Percentiles rank a stretch among this genome's conserved stretches.
Evolutionary conservation across 2,888 invertebrate genomes (phyloP).

Genomic region (Mesoligia furuncula): DNA sequence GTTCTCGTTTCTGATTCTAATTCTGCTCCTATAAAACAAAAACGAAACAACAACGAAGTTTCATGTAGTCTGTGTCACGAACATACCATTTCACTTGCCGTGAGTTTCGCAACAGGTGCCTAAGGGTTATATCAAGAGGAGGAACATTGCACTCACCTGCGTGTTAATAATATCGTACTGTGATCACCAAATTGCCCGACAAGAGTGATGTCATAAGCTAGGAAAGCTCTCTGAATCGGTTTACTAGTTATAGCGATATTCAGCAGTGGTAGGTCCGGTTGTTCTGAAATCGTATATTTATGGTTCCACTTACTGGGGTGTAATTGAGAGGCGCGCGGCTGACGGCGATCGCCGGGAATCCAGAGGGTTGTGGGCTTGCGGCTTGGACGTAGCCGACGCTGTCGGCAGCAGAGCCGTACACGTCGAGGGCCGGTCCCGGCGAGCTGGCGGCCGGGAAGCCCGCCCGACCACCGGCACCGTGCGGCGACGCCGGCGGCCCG

Average conservation of each 20-base stretch:
- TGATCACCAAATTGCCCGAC: slow-evolving; percentile 26
- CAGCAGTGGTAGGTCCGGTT: neutral
- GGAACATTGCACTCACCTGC: slow-evolving; percentile 25
- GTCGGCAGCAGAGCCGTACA: slow-evolving; percentile 97
- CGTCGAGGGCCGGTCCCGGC: slow-evolving; percentile 97
- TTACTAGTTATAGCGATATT: neutral
- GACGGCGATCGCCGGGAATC: slow-evolving; percentile 98
- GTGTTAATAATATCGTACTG: slow-evolving; percentile 36
- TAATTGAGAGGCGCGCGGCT: slow-evolving; percentile 98
- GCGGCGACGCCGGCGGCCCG: slow-evolving; percentile 96
- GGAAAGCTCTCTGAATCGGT: slow-evolving; percentile 19
- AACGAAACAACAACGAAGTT: slow-evolving; percentile 30
- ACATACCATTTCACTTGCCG: slow-evolving; percentile 33
- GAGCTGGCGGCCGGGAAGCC: slow-evolving; percentile 98
- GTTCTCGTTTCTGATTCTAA: slow-evolving; percentile 35
- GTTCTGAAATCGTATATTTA: slow-evolving; percentile 5
- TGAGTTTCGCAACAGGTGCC: slow-evolving; percentile 54
- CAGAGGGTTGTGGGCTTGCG: slow-evolving; percentile 98
- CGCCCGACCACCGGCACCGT: slow-evolving; percentile 93
- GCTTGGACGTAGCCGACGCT: slow-evolving; percentile 99
- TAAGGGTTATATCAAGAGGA: slow-evolving; percentile 36
- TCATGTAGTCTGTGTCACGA: slow-evolving; percentile 20
- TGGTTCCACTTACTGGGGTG: slow-evolving; percentile 94
- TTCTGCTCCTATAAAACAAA: slow-evolving; percentile 24
- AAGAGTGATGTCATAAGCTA: slow-evolving; percentile 28